phyloP scores from a whole-genome alignment of 2,113 vertebrate species.

The Cygnus atratus region DNA sequence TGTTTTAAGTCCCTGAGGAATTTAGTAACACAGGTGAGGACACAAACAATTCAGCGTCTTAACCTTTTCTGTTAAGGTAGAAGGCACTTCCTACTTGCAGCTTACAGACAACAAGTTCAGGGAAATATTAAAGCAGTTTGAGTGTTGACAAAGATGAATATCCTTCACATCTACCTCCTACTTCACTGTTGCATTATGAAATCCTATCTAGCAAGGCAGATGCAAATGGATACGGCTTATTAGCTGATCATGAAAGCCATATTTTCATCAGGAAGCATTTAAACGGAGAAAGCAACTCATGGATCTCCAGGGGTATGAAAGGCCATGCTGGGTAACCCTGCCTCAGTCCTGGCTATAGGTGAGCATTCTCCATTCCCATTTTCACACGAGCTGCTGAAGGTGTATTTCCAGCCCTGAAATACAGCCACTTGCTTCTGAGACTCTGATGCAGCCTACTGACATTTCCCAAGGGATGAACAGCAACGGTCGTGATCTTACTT shows the following conservation, averaged over 20 bases:
- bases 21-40: not conserved
- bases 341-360: not conserved
- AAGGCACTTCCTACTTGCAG: not conserved
- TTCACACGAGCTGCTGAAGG: not conserved
- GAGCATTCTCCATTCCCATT: not conserved
- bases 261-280: not conserved
- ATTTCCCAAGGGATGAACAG: not conserved
- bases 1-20: not conserved
- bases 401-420: not conserved
- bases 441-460: not conserved
- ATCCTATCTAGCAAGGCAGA: not conserved
- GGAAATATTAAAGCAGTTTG: not conserved
- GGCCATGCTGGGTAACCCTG: not conserved
- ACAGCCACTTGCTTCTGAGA: not conserved
- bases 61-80: not conserved
- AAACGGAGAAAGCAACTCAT: not conserved
- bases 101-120: not conserved
- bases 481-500: not conserved
- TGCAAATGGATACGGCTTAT: not conserved
- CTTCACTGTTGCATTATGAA: not conserved
- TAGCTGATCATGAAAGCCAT: not conserved
- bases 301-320: not conserved
- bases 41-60: not conserved
- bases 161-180: not conserved
- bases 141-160: not conserved